Percentiles rank a stretch among this genome's conserved stretches.
Conservation (phyloP, 2,888 invertebrate species). For the Exephanes ischioxanthus region DNA sequence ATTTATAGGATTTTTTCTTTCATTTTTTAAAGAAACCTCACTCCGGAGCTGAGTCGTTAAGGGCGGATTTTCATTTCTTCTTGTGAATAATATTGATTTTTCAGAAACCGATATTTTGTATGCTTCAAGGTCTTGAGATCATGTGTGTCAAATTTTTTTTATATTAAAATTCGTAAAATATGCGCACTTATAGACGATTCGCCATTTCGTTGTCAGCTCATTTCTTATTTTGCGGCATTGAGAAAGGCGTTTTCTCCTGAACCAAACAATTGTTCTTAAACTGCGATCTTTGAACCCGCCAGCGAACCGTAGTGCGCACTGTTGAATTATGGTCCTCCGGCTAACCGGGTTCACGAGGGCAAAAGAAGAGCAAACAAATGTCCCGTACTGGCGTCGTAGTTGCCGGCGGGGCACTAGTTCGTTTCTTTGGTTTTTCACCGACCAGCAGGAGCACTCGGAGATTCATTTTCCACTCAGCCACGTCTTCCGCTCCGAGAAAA, state of each 20-base stretch:
- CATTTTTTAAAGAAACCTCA: no score
- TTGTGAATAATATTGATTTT: no score
- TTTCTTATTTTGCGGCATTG: neutral
- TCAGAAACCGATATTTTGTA: no score
- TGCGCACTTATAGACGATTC: no score
- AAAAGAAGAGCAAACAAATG: constrained; percentile 65
- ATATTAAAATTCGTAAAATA: no score
- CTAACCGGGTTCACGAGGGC: constrained; percentile 39
- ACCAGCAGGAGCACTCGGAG: constrained; percentile 45
- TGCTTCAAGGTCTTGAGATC: no score
- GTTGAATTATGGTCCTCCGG: constrained; percentile 41
- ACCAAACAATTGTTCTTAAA: constrained; percentile 27
- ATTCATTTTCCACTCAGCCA: constrained; percentile 4
- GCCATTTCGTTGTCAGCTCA: no score
- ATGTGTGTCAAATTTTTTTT: no score
- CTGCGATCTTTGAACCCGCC: neutral
- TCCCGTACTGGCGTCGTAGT: neutral
- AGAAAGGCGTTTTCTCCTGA: neutral
- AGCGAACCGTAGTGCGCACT: constrained; percentile 10
- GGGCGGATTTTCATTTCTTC: no score
- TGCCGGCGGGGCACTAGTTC: constrained; percentile 52
- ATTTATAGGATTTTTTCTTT: constrained; percentile 16
- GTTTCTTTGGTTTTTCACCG: constrained; percentile 64
- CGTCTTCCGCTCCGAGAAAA: constrained; percentile 58
- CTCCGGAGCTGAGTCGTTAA: no score